Base-by-base conservation (phyloP, 2,113 vertebrate genomes). In the Phrynosoma platyrhinos region DNA sequence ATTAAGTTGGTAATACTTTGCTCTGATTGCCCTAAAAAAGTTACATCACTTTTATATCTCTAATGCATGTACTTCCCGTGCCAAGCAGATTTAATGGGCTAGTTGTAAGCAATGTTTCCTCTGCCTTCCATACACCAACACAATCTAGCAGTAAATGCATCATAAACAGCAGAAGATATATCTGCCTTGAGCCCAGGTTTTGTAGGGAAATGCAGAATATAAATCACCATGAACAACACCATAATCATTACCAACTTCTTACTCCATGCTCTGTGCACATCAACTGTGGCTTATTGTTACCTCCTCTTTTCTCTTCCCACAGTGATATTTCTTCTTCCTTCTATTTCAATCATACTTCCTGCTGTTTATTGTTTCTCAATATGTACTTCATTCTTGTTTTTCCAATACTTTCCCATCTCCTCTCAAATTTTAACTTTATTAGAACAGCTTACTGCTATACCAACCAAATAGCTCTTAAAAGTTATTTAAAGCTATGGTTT, bases 31-130 rank as follows among this genome's bases (percentile, higher is more conserved):
- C 27, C 68, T 52, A n/a, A 52, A 83, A 52, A 8, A 12, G 25
- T 32, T 66, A 62, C 3, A 23, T 13, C 27, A 25, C 68, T 71
- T 79, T 79, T 79, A 55, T 55, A 6, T 79, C 25, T 53, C 77
- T 47, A 79, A 30, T 55, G 20, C 36, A 40, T 32, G 18, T 64
- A 3, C 52, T 78, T 52, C 16, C 53, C 74, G 81, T 20, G 66
- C 92, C 32, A 86, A 52, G 36, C 10, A 69, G 36, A 55, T 85
- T 75, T 85, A 85, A 64, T 40, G 84, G 81, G 53, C 21, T 82
- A 64, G 78, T 85, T 84, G 87, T 18, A 71, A 30, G 36, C 9
- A 82, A 20, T 0, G 52, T 47, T 85, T 42, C 14, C 53, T 76
- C 53, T 76, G 55, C 5, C 53, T 77, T 64, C 36, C 30, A 14